Base-by-base conservation (phyloP, 2,888 invertebrate species). In the Eupeodes luniger region DNA sequence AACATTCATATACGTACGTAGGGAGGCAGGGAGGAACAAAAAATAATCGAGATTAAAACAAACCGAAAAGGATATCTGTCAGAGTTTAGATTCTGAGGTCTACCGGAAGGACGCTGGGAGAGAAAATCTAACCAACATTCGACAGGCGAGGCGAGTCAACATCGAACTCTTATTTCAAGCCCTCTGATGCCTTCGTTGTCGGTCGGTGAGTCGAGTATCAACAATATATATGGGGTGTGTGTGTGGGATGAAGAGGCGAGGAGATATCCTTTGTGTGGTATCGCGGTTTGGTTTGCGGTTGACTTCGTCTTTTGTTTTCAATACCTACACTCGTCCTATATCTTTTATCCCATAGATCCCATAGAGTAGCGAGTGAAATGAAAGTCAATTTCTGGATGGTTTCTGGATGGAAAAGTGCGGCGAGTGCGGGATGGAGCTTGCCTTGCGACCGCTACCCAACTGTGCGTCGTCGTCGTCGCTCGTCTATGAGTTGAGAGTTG, bases 281-380 rank as follows among this genome's bases (percentile, higher is more conserved):
- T 78, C 85, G 81, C 85, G 88, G 88, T 88, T 85, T 70, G 85
- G 88, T 85, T 88, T 88, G 88, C 51, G 85, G 88, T 88, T 88
- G 85, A 88, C 81, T 88, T 88, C 51, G 81, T 78, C 88, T 81
- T 88, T 88, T 88, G 88, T 88, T 64, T 81, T 74, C 76, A 5
- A 19, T 53, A 16, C 14, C 5, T 16, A 9, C 16, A 16, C 16
- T 16, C 16, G 7, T 57, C 27, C 27, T 27, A 19, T 19, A 47
- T 12, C 19, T 66, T 66, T 49, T 47, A 66, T 66, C 27, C 47
- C 6, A 5, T 40, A 40, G 40, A 40, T 40, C 40, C 34, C 3
- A 27, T 27, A 2, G 27, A 27, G 27, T 27, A 27, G 27, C 27
- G 27, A 61, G 62, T 62, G 40, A 84, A 84, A 88, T 88, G 69